A percentile compares a stretch with the other conserved stretches of the same genome.
Evolutionary conservation across 2,888 invertebrate species (phyloP).

Genomic region (Ligdia adustata): DNA sequence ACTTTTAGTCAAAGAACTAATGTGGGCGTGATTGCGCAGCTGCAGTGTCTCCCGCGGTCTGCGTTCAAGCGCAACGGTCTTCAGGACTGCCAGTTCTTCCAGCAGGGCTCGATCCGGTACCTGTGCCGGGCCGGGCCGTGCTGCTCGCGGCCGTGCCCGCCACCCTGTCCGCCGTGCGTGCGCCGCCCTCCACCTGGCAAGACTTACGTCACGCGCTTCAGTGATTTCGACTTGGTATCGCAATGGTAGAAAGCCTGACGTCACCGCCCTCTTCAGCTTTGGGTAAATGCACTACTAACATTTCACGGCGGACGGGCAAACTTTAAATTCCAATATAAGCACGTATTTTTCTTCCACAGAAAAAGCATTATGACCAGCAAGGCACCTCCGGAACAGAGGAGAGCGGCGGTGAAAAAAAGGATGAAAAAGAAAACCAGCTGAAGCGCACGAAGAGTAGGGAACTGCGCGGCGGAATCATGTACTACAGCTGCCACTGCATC

Average conservation of each 20-base stretch:
- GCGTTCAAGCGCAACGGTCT: constrained; percentile 81
- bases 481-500: constrained; percentile 83
- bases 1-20: too few relatives aligned
- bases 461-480: constrained; percentile 81
- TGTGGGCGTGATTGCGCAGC: constrained; percentile 49
- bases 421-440: constrained; percentile 72
- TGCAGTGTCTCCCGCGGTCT: constrained; percentile 78
- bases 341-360: constrained; percentile 51
- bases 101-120: constrained; percentile 79
- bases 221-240: constrained; percentile 75
- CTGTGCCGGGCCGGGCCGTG: constrained; percentile 67
- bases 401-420: constrained; percentile 66
- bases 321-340: constrained; percentile 6
- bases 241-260: constrained; percentile 64
- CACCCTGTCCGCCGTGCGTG: constrained; percentile 75
- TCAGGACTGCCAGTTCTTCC: constrained; percentile 79
- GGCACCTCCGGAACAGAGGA: constrained; percentile 56
- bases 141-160: constrained; percentile 66
- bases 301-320: constrained; percentile 63
- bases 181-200: constrained; percentile 76
- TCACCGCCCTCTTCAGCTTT: constrained; percentile 48
- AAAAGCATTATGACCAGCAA: constrained; percentile 41
- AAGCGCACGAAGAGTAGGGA: constrained; percentile 79
- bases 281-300: constrained; percentile 58
- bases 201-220: constrained; percentile 78